Evolutionary conservation across 2,797 vertebrate genomes (phyloP).

Genomic region (Remorina albescens): DNA sequence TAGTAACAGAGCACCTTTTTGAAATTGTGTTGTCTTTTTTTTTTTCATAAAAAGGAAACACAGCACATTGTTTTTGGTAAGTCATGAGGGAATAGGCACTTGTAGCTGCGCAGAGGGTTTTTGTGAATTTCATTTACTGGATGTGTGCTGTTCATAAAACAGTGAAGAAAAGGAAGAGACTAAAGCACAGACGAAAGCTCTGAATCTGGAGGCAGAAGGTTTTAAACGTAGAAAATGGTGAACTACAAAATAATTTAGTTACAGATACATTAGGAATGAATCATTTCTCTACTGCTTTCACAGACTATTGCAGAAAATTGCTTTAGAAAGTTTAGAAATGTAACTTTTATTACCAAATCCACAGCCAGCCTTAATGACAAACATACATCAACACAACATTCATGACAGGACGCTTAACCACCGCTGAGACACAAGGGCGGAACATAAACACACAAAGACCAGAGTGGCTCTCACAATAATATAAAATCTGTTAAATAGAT

Average conservation of each 20-base stretch:
- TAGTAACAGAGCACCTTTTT: constrained; percentile 81
- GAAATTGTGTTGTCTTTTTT: constrained; percentile 67
- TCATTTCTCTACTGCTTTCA: constrained; percentile 29
- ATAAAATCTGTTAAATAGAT: constrained; percentile 38
- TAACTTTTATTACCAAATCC: constrained; percentile 44
- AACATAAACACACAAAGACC: constrained; percentile 27
- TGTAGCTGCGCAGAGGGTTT: constrained; percentile 27
- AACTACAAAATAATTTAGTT: constrained; percentile 75
- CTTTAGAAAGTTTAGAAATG: constrained; percentile 60
- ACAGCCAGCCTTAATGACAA: constrained; percentile 54
- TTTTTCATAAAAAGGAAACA: constrained; percentile 49
- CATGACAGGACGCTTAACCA: constrained; percentile 64
- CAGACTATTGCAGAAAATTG: constrained; percentile 36
- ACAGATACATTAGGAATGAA: constrained; percentile 32
- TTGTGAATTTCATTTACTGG: constrained; percentile 33
- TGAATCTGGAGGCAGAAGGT: constrained; percentile 43
- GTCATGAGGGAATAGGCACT: constrained; percentile 63
- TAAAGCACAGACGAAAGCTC: constrained; percentile 34
- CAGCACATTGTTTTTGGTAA: constrained; percentile 61
- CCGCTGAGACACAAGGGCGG: constrained; percentile 33
- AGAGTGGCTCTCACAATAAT: constrained; percentile 45
- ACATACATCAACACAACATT: constrained; percentile 57
- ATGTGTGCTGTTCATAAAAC: constrained; percentile 32
- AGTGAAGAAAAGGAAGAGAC: constrained; percentile 37
- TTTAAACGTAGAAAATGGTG: constrained; percentile 59